Evolutionary conservation across 2,888 invertebrate genomes (phyloP), one percentile per base, ranked within the genome.

Genomic region (Agrilus biguttatus): DNA sequence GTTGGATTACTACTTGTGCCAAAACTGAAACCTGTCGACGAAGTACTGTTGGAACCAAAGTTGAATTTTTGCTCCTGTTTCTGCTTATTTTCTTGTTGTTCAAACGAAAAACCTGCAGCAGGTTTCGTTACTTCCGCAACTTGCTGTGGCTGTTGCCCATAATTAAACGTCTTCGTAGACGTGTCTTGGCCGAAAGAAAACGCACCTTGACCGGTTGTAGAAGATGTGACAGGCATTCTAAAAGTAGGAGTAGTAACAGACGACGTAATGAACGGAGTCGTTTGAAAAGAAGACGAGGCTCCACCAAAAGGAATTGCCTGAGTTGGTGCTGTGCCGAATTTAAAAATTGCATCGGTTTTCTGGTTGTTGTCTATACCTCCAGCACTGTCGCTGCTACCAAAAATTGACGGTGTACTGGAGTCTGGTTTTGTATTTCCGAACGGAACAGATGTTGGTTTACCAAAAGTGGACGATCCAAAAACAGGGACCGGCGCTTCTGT

Each of bases 11-110:
- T 43, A 39, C 51, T 40, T 14, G 47, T 48, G 6, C 63, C 65
- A 47, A 68, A 68, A 35, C 52, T 57, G 40, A 68, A 67, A 10
- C 58, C 58, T 36, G 54, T 53, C 14, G 55, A 49, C 8, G 56
- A 23, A 23, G 47, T 21, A 52, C 46, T 38, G 50, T 38, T 19
- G 39, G 36, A 8, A 43, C 23, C 14, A 46, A 45, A 38, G 47
- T 44, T 19, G 48, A 46, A 10, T 45, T 56, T 45, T 38, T 34
- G 37, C 33, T 43, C 8, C 38, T 56, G 44, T 36, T 34, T 35
- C 34, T 43, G 6, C 40, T 28, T 28, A 28, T 28, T 28, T 28
- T 10, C 28, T 28, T 28, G 28, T 23, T 23, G 23, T 10, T 28
- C 28, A 10, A 28, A 28, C 42, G 41, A 44, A 40, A 42, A 47